A percentile compares a stretch with the other conserved stretches of the same genome.
Evolutionary conservation across 2,888 invertebrate species (phyloP).

Genomic region (Rhagophthalmus giganteus): DNA sequence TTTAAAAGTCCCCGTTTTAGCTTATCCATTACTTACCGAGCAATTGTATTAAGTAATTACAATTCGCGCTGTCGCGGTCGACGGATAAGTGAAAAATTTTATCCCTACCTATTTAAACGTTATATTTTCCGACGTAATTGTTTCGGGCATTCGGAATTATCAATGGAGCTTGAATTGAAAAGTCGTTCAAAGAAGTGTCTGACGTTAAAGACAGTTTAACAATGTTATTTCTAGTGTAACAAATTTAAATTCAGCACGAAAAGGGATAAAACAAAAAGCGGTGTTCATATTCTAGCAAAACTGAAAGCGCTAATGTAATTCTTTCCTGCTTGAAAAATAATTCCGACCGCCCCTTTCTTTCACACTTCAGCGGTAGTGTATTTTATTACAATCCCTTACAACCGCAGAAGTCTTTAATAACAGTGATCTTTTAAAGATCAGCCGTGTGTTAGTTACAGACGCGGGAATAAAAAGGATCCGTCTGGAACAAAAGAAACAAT

Average conservation of each 20-base stretch:
- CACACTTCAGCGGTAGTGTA: slow-evolving; percentile 33
- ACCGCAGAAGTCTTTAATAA: slow-evolving; percentile 33
- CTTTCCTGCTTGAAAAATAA: slow-evolving; percentile 30
- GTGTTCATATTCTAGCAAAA: slow-evolving; percentile 24
- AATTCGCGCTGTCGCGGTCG: no score
- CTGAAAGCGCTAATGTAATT: slow-evolving; percentile 27
- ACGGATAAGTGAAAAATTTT: no score
- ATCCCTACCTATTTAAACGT: no score
- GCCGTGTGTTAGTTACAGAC: slow-evolving; percentile 33
- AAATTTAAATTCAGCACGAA: slow-evolving; percentile 25
- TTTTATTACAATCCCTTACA: slow-evolving; percentile 33
- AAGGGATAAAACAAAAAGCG: slow-evolving; percentile 17
- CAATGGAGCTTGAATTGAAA: slow-evolving; percentile 4
- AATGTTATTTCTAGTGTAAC: slow-evolving; percentile 19
- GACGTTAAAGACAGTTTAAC: slow-evolving; percentile 22
- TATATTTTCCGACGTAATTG: no score
- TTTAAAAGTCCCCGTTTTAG: no score
- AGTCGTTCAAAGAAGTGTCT: slow-evolving; percentile 4
- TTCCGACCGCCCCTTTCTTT: slow-evolving; percentile 27
- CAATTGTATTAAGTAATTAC: no score
- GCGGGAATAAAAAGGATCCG: slow-evolving; percentile 23
- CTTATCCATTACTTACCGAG: no score
- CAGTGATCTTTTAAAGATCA: slow-evolving; percentile 35
- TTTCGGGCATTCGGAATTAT: slow-evolving; percentile 3
- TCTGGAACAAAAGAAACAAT: slow-evolving; percentile 24